Conservation (phyloP, 2,888 invertebrate genomes). For the Pimpla rufipes region DNA sequence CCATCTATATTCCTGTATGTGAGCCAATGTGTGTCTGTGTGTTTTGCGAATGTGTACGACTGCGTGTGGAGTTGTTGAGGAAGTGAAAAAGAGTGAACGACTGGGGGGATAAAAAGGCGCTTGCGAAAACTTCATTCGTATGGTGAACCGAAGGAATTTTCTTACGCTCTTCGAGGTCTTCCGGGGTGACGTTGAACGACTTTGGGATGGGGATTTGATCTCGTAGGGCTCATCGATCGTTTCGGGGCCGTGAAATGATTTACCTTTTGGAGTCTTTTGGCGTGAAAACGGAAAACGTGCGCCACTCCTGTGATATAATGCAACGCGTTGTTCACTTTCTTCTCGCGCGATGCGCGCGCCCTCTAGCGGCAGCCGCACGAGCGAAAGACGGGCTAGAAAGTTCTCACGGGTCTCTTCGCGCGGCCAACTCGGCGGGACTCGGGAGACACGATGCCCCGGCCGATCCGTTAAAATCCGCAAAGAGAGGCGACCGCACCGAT, state of each 20-base stretch:
- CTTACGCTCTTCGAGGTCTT: neutral
- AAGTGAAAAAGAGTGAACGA: slow-evolving; percentile 7
- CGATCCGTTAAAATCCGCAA: slow-evolving; percentile 34
- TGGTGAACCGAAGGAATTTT: neutral
- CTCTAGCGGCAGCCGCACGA: neutral
- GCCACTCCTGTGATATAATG: slow-evolving; percentile 20
- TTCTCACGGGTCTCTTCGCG: slow-evolving; percentile 64
- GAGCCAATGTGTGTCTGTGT: neutral
- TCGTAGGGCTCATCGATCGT: slow-evolving; percentile 20
- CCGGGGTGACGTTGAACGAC: no score
- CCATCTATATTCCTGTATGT: no score
- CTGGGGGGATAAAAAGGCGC: neutral
- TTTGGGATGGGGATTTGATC: neutral
- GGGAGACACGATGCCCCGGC: slow-evolving; percentile 19
- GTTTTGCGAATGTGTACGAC: neutral
- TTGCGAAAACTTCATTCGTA: neutral
- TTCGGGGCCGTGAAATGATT: neutral
- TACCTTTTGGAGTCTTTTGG: neutral
- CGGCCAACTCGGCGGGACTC: neutral
- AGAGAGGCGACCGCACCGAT: slow-evolving; percentile 28
- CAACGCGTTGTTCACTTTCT: slow-evolving; percentile 26
- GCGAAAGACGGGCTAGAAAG: slow-evolving; percentile 52
- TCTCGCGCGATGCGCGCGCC: slow-evolving; percentile 14
- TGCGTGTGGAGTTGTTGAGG: neutral
- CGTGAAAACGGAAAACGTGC: slow-evolving; percentile 16